These are phyloP conservation scores for Diadumene lineata DNA, from an alignment of 92 coral and sea anemone species.

Conservation along the genomic window DNA sequence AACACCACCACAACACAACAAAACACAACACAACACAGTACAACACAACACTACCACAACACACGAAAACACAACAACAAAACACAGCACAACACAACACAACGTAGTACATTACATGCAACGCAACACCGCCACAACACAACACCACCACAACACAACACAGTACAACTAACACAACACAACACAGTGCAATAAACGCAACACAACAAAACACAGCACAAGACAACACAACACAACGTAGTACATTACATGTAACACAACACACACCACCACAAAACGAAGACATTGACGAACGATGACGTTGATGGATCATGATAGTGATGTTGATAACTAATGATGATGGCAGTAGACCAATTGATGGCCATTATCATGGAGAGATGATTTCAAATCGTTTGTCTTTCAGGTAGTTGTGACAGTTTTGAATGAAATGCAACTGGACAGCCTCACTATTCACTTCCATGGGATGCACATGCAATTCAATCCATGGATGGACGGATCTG, in stretches of 20 bases:
- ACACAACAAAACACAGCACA: background rate
- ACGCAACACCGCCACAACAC: conserved; percentile 47
- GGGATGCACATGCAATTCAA: conserved; percentile 59
- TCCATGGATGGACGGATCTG: conserved; percentile 65
- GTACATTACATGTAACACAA: conserved; percentile 45
- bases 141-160: conserved; percentile 28
- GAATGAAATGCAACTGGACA: conserved; percentile 36
- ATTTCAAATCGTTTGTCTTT: background rate
- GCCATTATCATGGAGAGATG: background rate
- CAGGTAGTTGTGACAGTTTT: conserved; percentile 47
- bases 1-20: too few species aligned
- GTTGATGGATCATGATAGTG: conserved; percentile 38
- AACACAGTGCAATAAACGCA: conserved; percentile 68
- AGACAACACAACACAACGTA: background rate
- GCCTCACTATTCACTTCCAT: conserved; percentile 60
- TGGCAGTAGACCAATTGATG: background rate
- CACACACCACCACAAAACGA: conserved; percentile 58
- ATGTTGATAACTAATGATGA: background rate
- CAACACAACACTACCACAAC: background rate
- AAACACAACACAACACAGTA: background rate
- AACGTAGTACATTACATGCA: conserved; percentile 34
- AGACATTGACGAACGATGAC: conserved; percentile 11
- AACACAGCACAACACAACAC: background rate
- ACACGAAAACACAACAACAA: too few species aligned
- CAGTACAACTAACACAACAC: conserved; percentile 42